Evolutionary conservation across 2,888 invertebrate genomes (phyloP).

Genomic region (Drosophila demipolita): DNA sequence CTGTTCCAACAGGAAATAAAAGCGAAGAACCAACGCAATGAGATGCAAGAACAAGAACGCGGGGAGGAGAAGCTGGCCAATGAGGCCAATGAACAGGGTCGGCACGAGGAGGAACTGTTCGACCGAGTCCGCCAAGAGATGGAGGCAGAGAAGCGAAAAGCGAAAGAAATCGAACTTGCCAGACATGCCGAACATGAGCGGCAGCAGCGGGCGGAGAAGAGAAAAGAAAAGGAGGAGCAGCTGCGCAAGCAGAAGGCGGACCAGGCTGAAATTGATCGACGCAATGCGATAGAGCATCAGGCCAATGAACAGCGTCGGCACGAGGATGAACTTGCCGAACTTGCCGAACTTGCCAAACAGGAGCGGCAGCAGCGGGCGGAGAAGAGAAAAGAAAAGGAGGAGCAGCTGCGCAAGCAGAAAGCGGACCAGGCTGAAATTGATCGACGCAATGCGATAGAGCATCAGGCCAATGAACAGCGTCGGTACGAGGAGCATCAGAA

Average conservation of each 20-base stretch:
- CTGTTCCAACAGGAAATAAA: slow-evolving; percentile 19
- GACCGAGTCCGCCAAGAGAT: no score
- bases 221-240: slow-evolving; percentile 55
- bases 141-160: no score
- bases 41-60: slow-evolving; percentile 37
- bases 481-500: slow-evolving; percentile 74
- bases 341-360: no score
- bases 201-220: slow-evolving; percentile 46
- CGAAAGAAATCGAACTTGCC: no score
- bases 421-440: slow-evolving; percentile 72
- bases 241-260: slow-evolving; percentile 64
- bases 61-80: slow-evolving; percentile 53
- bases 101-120: no score
- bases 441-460: slow-evolving; percentile 63
- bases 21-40: slow-evolving; percentile 8
- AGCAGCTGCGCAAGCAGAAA: slow-evolving; percentile 60
- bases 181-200: no score
- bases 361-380: slow-evolving; percentile 32
- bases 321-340: slow-evolving; percentile 66
- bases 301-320: slow-evolving; percentile 73
- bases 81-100: no score
- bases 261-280: slow-evolving; percentile 70
- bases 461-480: slow-evolving; percentile 73
- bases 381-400: slow-evolving; percentile 56
- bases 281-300: slow-evolving; percentile 64